Evolutionary conservation across 23 tunicate species (phyloP).

Genomic region (Aplidium turbinatum): DNA sequence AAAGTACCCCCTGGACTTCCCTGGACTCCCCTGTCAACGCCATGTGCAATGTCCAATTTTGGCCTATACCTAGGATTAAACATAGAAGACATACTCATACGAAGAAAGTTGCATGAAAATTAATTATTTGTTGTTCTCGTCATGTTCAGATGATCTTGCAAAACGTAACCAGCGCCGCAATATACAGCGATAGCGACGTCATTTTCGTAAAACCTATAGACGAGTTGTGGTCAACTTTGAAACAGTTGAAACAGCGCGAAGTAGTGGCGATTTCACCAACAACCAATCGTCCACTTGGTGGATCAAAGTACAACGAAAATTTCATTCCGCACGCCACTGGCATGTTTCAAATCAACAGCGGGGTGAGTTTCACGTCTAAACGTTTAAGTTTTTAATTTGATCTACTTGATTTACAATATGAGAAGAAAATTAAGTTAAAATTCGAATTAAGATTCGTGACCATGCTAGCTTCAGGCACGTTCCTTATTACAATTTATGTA

Average conservation of each 20-base stretch:
- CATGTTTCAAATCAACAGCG: conserved; percentile 87
- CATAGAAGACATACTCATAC: no score
- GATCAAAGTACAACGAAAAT: conserved; percentile 70
- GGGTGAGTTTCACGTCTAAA: conserved; percentile 45
- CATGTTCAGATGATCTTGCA: conserved; percentile 67
- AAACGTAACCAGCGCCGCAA: conserved; percentile 69
- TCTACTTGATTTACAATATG: no score
- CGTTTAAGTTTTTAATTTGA: no score
- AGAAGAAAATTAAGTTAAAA: no score
- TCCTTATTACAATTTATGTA: no score
- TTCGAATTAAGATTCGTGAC: no score
- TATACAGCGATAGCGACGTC: conserved; percentile 95
- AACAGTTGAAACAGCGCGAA: conserved; percentile 47
- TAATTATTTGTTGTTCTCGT: background rate
- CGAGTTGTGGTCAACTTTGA: conserved; percentile 71
- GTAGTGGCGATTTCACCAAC: conserved; percentile 96
- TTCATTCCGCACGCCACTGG: conserved; percentile 73
- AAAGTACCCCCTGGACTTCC: no score
- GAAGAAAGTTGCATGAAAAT: background rate
- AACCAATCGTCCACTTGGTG: conserved; percentile 87
- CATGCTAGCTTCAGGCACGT: no score
- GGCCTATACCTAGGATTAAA: no score
- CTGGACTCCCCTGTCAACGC: no score
- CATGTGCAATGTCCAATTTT: no score
- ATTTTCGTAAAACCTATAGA: conserved; percentile 89